These are phyloP conservation scores for Ophonus ardosiacus DNA, from an alignment of 2,888 invertebrate genomes.

Conservation along the genomic window DNA sequence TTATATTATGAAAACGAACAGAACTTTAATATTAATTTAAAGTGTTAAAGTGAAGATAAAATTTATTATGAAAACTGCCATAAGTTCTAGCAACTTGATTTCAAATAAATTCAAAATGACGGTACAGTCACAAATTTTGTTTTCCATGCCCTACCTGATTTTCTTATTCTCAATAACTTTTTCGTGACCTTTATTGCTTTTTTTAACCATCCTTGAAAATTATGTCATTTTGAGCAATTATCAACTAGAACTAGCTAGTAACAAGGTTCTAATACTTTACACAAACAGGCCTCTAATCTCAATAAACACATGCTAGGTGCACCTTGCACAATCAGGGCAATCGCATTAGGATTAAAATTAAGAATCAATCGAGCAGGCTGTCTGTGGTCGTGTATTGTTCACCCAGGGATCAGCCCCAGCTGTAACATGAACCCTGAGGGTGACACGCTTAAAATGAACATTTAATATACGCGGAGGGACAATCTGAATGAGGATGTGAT, in stretches of 20 bases:
- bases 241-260: conserved; percentile 3
- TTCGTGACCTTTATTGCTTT: too few species aligned
- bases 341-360: conserved; percentile 73
- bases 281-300: conserved; percentile 68
- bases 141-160: too few species aligned
- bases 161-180: too few species aligned
- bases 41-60: too few species aligned
- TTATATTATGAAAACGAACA: too few species aligned
- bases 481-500: conserved; percentile 64
- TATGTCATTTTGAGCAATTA: neutral
- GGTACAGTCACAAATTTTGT: too few species aligned
- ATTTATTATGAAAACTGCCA: too few species aligned
- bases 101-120: too few species aligned
- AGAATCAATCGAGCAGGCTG: conserved; percentile 72
- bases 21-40: too few species aligned
- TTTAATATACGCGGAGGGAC: conserved; percentile 72
- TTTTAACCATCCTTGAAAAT: neutral
- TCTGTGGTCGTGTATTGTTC: conserved; percentile 38
- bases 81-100: too few species aligned
- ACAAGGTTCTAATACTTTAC: conserved; percentile 65
- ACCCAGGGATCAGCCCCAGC: conserved; percentile 43
- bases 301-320: conserved; percentile 65
- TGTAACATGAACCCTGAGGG: conserved; percentile 65
- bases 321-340: conserved; percentile 71
- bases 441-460: conserved; percentile 73